Base-by-base conservation (phyloP, 2,113 vertebrate species). In the Heliornis fulica region DNA sequence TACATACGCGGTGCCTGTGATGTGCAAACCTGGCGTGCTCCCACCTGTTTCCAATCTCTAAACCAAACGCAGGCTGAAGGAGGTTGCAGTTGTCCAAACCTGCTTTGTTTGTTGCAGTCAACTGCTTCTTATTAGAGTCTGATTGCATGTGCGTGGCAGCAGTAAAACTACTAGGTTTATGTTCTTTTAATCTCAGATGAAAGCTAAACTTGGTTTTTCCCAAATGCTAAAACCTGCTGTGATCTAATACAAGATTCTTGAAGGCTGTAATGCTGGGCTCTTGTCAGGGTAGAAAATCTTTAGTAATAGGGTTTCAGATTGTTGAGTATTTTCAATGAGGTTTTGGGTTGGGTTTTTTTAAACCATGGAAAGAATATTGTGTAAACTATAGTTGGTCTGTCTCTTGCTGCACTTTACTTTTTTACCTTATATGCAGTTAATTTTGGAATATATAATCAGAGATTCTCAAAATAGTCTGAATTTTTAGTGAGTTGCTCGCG, bases 151-250 rank as follows among this genome's bases (percentile, higher is more conserved):
- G 94, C n/a, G 21, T 89, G 90, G 87, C 86, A 94, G 80, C 80
- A 95, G 74, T 74, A 94, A 92, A 96, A 90, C 69, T 76, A 79
- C 79, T 65, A 80, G 91, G 80, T 97, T 96, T 96, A 91, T 69
- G n/a, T 87, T 89, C 54, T 96, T 98, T 97, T 96, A 95, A 95
- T 95, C 82, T 94, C 40, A 79, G 68, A 88, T 95, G 89, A 78
- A 96, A 94, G 92, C 87, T 92, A 92, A 93, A 92, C 86, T 90
- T 93, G 56, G 61, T 87, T 97, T 97, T 93, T 94, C 87, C 90
- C 78, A 89, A 97, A 96, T 86, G 90, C 90, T 92, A 97, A 48
- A 88, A 84, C 53, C 80, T 87, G 69, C 74, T 83, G 90, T 38
- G 72, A 70, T 80, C 38, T 60, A 43, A 43, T 40, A 66, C 15